Conservation (phyloP, 2,888 invertebrate genomes). For the Campaea margaritaria region DNA sequence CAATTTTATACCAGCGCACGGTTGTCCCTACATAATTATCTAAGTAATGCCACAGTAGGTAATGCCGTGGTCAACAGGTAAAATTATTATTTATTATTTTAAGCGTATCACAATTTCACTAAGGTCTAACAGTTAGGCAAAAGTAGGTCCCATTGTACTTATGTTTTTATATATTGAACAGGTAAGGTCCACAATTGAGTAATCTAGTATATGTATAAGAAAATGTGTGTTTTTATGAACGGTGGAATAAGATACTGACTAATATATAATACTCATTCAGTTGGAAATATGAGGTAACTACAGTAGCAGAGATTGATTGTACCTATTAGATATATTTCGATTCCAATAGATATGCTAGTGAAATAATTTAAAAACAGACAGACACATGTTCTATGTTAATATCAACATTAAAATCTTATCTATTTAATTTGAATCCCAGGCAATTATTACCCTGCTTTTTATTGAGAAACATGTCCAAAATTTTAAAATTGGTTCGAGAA, state of each 20-base stretch:
- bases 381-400: constrained; percentile 41
- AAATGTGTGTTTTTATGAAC: constrained; percentile 4
- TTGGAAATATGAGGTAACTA: constrained; percentile 11
- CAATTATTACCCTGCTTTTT: constrained; percentile 79
- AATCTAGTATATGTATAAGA: constrained; percentile 18
- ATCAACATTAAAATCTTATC: constrained; percentile 60
- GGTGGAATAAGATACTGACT: constrained; percentile 11
- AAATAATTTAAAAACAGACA: constrained; percentile 26
- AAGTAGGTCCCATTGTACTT: constrained; percentile 71
- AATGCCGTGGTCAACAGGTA: constrained; percentile 31
- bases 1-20: constrained; percentile 4
- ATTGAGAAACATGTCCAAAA: constrained; percentile 72
- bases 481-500: constrained; percentile 73
- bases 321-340: neutral
- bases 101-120: constrained; percentile 62
- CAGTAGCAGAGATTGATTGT: constrained; percentile 8
- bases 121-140: constrained; percentile 70
- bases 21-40: constrained; percentile 15
- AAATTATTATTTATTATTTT: constrained; percentile 48
- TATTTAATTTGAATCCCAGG: constrained; percentile 72
- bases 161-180: constrained; percentile 57
- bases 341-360: constrained; percentile 16
- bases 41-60: constrained; percentile 27
- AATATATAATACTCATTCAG: constrained; percentile 7
- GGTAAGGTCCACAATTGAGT: constrained; percentile 40